phyloP scores from a whole-genome alignment of 2,113 vertebrate species.

The Pangasianodon gigas region DNA sequence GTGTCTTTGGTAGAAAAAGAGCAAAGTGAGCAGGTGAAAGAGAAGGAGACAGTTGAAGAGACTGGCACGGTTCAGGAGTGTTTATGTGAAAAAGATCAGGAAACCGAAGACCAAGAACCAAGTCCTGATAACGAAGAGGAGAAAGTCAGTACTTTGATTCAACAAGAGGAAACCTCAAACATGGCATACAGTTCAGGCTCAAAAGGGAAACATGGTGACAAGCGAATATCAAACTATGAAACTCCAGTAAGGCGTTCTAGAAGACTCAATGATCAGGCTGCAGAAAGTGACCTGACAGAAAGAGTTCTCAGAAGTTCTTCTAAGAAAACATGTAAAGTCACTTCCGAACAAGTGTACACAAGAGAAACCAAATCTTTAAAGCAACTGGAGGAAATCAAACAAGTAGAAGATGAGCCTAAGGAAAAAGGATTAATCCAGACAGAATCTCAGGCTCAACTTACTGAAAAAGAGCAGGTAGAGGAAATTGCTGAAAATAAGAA shows the following conservation, averaged over 20 bases:
- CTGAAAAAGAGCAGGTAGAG: background rate
- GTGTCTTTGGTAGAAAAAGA: background rate
- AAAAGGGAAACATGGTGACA: background rate
- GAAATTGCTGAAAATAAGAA: background rate
- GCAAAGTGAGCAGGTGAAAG: background rate
- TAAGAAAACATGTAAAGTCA: background rate
- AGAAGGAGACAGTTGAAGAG: background rate
- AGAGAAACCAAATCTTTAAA: background rate
- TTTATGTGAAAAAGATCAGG: background rate
- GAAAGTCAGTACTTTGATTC: background rate
- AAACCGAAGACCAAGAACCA: background rate
- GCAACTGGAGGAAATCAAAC: background rate
- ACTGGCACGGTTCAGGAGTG: background rate
- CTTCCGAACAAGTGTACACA: background rate
- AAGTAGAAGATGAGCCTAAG: background rate
- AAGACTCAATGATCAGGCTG: background rate
- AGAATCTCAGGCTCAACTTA: background rate
- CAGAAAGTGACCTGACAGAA: background rate
- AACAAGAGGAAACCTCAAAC: slow-evolving; percentile 11
- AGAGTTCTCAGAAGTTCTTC: background rate
- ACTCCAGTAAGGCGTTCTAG: background rate
- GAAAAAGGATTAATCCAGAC: background rate
- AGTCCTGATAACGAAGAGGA: background rate
- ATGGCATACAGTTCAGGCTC: background rate
- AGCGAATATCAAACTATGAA: background rate